Evolutionary conservation across 2,888 invertebrate genomes (phyloP).

Genomic region (Trissolcus japonicus): DNA sequence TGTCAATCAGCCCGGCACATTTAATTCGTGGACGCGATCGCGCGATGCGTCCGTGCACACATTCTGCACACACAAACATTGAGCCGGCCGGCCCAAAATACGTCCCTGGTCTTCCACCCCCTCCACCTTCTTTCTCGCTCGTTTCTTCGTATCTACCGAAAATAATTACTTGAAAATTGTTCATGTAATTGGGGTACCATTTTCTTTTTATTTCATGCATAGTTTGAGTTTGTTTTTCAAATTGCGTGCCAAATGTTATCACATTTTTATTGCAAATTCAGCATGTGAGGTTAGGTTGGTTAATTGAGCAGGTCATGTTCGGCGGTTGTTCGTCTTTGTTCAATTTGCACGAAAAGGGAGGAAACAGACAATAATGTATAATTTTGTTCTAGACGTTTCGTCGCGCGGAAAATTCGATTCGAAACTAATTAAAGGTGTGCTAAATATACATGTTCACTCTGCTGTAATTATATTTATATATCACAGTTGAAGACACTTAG

Average conservation of each 20-base stretch:
- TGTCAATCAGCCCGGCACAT: too few species aligned
- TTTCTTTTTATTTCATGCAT: too few species aligned
- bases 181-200: too few species aligned
- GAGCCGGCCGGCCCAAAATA: constrained; percentile 43
- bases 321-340: not conserved
- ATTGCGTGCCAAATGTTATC: too few species aligned
- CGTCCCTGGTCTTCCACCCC: constrained; percentile 21
- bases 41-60: constrained; percentile 11
- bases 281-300: too few species aligned
- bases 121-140: not conserved
- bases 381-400: constrained; percentile 18
- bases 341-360: not conserved
- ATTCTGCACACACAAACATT: not conserved
- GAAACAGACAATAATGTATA: not conserved
- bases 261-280: too few species aligned
- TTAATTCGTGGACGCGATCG: not conserved
- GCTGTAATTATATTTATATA: too few species aligned
- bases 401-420: constrained; percentile 22
- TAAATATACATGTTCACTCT: too few species aligned
- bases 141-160: not conserved
- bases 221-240: too few species aligned
- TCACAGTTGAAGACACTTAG: too few species aligned
- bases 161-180: too few species aligned
- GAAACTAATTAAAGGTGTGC: not conserved
- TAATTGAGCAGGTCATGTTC: too few species aligned